These are phyloP conservation scores for Calliphora vomitoria DNA, from an alignment of 2,888 invertebrate genomes.

Conservation along the genomic window DNA sequence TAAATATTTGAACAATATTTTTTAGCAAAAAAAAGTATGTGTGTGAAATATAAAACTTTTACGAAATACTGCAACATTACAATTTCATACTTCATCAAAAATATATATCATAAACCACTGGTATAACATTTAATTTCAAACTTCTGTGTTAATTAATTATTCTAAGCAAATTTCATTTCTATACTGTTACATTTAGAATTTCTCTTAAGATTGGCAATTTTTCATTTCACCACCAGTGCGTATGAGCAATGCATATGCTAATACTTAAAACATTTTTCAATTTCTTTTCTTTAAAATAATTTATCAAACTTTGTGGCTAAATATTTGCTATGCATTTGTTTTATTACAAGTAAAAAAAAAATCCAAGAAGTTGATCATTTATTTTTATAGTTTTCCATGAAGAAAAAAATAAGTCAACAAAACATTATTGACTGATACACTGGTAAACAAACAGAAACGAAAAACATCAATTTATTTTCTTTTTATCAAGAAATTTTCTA, in stretches of 20 bases:
- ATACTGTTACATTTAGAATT: neutral
- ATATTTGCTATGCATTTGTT: constrained; percentile 41
- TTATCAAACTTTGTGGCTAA: constrained; percentile 42
- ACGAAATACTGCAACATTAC: neutral
- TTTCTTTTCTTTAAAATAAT: constrained; percentile 7
- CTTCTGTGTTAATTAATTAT: constrained; percentile 21
- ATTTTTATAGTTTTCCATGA: constrained; percentile 43
- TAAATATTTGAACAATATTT: no score
- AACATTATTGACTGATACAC: constrained; percentile 49
- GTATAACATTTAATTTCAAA: neutral
- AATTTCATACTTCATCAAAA: neutral
- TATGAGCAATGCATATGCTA: constrained; percentile 21
- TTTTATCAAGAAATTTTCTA: constrained; percentile 17
- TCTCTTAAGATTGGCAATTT: constrained; percentile 13
- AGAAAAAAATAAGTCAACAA: constrained; percentile 16
- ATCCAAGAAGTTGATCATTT: constrained; percentile 15
- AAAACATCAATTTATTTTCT: constrained; percentile 45
- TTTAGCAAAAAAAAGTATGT: no score
- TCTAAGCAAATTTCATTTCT: neutral
- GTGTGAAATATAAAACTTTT: no score
- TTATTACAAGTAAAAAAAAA: neutral
- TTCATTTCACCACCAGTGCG: constrained; percentile 43
- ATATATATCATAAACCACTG: constrained; percentile 20
- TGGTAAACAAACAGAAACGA: constrained; percentile 39
- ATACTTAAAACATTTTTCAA: neutral